Evolutionary conservation across 2,113 vertebrate genomes (phyloP), one percentile per base, ranked within the genome.

Genomic region (Tragelaphus scriptus): DNA sequence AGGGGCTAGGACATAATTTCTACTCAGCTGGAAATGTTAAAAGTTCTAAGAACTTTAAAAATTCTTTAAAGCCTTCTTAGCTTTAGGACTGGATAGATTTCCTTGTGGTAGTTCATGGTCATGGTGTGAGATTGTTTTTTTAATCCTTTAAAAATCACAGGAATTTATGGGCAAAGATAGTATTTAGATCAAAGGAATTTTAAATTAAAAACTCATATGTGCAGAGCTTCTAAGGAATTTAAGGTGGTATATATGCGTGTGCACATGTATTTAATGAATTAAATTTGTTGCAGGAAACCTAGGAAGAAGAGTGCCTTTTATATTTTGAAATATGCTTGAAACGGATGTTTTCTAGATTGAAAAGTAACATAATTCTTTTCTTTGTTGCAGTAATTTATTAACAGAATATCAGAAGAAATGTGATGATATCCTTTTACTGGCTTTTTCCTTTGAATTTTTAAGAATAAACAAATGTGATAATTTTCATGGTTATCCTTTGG

Each of bases 371-470:
- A 56, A 68, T 94, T 77, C 30, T 86, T 59, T 91, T 98, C 86
- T 98, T 98, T 92, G 23, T 98, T 97, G 36, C 98, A 99, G 99
- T 98, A 99, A 96, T 88, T 97, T 99, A 96, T 98, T 99, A 95
- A 99, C 98, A 23, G 99, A 99, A 26, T 99, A 99, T 97, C 99
- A 99, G 98, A 99, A 99, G 98, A 99, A 99, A 85, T 99, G 99
- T 97, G 99, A 99, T 98, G 99, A 99, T 99, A 99, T 99, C 99
- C 99, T 99, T 99, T 99, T 11, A 71, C 61, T 80, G 75, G 13
- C 25, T 94, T 79, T 65, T 84, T 68, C 58, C 88, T 91, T 32
- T 56, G 75, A 12, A 32, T 90, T 80, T 58, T 58, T 32, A 26
- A 85, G 10, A 59, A n/a, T 84, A 65, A 88, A 94, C 47, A 82